Evolutionary conservation across 1,140 invertebrate genomes (phyloP), one percentile per base, ranked within the genome.

Genomic region (Drosophila pseudoananassae): DNA sequence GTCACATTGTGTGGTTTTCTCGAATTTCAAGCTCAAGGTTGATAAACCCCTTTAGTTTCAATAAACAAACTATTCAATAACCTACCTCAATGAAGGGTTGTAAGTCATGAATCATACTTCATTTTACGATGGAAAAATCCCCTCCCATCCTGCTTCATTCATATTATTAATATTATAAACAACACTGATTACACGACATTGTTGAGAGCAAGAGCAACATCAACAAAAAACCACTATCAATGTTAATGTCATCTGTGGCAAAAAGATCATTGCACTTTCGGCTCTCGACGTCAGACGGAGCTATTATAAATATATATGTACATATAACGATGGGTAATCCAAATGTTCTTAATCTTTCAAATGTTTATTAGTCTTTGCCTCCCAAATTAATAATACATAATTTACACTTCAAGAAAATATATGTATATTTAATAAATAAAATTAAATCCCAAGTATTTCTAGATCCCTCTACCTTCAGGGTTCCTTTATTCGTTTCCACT

Each of bases 221-320:
- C 14, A 63, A 7, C 31, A 9, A 68, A 43, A 15, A 43, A 55
- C n/a, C 47, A 27, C 10, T 46, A 55, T 56, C 78, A 81, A 80
- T 81, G 78, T 81, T 80, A 80, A 80, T 80, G 72, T 63, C 71
- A 49, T 49, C 29, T 49, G 40, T 43, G 65, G 66, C 36, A 14
- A 7, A 45, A 53, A 80, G 77, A 80, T 80, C 77, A 80, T 53
- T 80, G 77, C 77, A 80, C 77, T 69, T 56, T 45, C 4, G 6
- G 29, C 29, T 54, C 58, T 55, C 50, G 14, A 15, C 58, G 2
- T 56, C 58, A 8, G 14, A 23, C 45, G 10, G 10, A 1, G 29
- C 1, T 46, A 43, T 43, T 8, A 8, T 3, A 14, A 14, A 14
- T 40, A 40, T 14, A 40, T 40, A 40, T 15, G 2, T n/a, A n/a